phyloP scores from a whole-genome alignment of 1,140 invertebrate species.

The Magallana gigas region DNA sequence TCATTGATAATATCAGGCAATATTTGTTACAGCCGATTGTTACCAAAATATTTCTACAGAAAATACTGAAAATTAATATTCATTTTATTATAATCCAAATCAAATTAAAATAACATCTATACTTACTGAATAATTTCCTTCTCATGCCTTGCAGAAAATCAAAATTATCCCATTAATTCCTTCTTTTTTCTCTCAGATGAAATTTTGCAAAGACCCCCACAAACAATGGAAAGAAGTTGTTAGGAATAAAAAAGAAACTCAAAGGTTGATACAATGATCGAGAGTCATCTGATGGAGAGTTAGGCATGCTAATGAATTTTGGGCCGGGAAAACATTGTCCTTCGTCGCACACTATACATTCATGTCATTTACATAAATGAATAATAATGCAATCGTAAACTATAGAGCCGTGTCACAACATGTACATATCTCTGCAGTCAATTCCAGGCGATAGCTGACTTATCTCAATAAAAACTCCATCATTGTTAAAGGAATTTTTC shows the following conservation, averaged over 20 bases:
- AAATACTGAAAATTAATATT: conserved; percentile 33
- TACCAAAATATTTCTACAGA: not conserved
- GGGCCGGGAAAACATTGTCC: not conserved
- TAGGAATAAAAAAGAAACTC: not conserved
- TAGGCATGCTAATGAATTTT: conserved; percentile 22
- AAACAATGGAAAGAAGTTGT: not conserved
- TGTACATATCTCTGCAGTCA: not conserved
- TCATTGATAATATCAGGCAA: no score
- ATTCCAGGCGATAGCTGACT: not conserved
- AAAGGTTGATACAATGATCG: conserved; percentile 2
- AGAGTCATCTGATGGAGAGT: not conserved
- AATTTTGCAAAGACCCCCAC: not conserved
- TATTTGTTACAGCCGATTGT: no score
- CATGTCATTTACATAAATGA: conserved; percentile 34
- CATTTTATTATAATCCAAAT: conserved; percentile 35
- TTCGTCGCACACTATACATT: not conserved
- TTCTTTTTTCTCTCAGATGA: not conserved
- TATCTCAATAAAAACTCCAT: not conserved
- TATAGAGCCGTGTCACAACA: conserved; percentile 10
- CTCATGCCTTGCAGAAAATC: conserved; percentile 11
- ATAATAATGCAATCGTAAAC: conserved; percentile 25
- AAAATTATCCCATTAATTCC: not conserved
- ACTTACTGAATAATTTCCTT: conserved; percentile 37
- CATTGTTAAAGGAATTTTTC: not conserved
- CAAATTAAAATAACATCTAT: conserved; percentile 33